Conservation (phyloP, 2,888 invertebrate species). For the Gymnosoma rotundatum region DNA sequence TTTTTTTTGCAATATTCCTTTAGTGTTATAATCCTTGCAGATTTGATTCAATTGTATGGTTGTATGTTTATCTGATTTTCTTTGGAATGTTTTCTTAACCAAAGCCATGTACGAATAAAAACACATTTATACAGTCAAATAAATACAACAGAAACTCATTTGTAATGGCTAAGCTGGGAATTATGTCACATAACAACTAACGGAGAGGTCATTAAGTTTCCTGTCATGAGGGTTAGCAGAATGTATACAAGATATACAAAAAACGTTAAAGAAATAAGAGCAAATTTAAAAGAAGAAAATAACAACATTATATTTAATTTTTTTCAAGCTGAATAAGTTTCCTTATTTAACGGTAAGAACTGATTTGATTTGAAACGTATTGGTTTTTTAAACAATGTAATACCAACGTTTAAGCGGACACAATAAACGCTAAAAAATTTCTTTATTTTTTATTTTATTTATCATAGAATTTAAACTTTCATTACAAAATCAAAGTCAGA, state of each 20-base stretch:
- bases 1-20: constrained; percentile 44
- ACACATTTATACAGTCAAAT: constrained; percentile 7
- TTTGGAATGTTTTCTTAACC: constrained; percentile 37
- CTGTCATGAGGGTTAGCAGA: constrained; percentile 60
- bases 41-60: constrained; percentile 52
- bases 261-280: background rate
- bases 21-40: constrained; percentile 63
- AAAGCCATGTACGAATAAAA: constrained; percentile 15
- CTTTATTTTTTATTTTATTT: no score
- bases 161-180: constrained; percentile 70
- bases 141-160: constrained; percentile 57
- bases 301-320: background rate
- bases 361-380: no score
- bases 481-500: no score
- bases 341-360: no score
- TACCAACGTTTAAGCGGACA: no score
- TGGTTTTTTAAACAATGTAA: no score
- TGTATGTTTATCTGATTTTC: constrained; percentile 49
- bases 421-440: no score
- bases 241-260: background rate
- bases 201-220: constrained; percentile 66
- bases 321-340: no score
- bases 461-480: no score
- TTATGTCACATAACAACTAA: constrained; percentile 67
- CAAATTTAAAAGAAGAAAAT: constrained; percentile 10